A percentile compares a stretch with the other conserved stretches of the same genome.
Evolutionary conservation across 2,797 vertebrate genomes (phyloP).

Genomic region (Chloroceryle inda): DNA sequence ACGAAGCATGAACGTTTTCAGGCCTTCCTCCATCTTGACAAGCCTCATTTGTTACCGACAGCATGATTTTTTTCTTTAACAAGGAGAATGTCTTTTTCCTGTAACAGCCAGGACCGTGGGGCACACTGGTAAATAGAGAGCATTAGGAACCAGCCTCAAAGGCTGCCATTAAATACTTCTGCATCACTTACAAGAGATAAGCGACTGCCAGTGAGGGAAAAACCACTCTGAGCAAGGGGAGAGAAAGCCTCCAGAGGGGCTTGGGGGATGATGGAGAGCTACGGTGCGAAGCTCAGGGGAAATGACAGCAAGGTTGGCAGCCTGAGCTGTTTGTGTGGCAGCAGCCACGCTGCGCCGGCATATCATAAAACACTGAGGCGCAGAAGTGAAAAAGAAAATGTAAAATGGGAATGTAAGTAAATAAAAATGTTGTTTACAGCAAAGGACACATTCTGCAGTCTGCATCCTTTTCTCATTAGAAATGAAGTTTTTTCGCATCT

Average conservation of each 20-base stretch:
- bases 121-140: neutral
- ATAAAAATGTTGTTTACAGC: neutral
- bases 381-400: neutral
- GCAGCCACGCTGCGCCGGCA: neutral
- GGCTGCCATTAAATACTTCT: neutral
- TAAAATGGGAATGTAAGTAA: neutral
- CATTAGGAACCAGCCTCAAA: neutral
- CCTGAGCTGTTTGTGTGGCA: neutral
- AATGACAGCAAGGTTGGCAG: rapidly evolving
- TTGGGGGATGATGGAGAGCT: neutral
- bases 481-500: neutral
- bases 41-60: neutral
- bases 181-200: neutral
- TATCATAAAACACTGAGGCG: neutral
- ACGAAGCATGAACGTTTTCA: neutral
- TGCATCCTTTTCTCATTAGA: neutral
- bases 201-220: neutral
- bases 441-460: neutral
- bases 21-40: neutral
- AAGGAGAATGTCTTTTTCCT: neutral
- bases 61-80: no score
- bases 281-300: rapidly evolving
- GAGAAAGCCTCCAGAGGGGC: rapidly evolving
- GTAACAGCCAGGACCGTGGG: neutral
- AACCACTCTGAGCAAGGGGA: rapidly evolving